Conservation (phyloP, 1,140 invertebrate genomes). For the Hydropsyche tenuis region DNA sequence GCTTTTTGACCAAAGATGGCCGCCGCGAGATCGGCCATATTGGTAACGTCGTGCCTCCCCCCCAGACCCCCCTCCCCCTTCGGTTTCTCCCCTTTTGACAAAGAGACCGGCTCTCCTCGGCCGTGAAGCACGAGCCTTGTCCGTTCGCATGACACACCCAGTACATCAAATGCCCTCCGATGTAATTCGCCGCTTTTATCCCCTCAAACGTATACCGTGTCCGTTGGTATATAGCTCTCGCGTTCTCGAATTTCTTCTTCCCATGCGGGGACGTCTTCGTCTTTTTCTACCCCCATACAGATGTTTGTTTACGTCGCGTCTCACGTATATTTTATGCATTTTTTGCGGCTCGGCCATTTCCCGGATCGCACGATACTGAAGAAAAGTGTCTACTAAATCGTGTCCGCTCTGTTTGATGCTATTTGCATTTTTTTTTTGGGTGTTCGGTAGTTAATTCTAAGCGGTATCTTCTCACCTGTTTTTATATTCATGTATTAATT, state of each 20-base stretch:
- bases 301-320: background rate
- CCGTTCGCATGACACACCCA: conserved; percentile 45
- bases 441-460: background rate
- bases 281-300: background rate
- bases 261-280: background rate
- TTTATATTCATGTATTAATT: conserved; percentile 8
- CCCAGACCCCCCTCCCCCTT: background rate
- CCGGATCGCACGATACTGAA: too few species aligned
- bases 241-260: background rate
- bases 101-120: conserved; percentile 1
- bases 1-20: conserved; percentile 20
- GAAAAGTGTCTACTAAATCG: too few species aligned
- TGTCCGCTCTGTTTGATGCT: too few species aligned
- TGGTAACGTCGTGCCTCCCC: background rate
- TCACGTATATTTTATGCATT: too few species aligned
- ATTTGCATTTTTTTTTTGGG: background rate
- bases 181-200: conserved; percentile 38
- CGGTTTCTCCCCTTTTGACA: conserved; percentile 3
- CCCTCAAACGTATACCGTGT: background rate
- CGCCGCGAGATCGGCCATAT: conserved; percentile 5
- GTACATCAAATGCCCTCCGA: conserved; percentile 47
- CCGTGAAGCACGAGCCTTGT: conserved; percentile 49
- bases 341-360: too few species aligned
- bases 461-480: background rate
- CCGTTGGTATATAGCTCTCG: background rate